Conservation (phyloP, 2,113 vertebrate genomes). For the Pomatorhinus ruficollis region DNA sequence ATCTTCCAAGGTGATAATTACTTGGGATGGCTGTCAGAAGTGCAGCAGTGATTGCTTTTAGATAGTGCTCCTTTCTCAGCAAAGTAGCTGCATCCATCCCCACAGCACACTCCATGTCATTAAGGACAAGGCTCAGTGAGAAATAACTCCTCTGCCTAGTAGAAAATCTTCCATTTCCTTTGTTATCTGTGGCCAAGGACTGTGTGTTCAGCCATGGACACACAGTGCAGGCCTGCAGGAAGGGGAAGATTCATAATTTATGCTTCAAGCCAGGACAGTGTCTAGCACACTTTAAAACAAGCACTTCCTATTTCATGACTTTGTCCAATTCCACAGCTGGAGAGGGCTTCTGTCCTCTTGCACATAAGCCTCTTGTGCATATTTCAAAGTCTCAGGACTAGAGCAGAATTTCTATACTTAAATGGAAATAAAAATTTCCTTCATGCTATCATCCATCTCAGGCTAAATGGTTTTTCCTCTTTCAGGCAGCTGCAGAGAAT, state of each 20-base stretch:
- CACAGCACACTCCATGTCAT: not conserved
- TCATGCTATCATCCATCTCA: not conserved
- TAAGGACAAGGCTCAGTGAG: not conserved
- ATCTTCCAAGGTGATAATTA: not conserved
- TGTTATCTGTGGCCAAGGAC: conserved; percentile 47
- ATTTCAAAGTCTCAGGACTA: not conserved
- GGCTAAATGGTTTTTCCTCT: not conserved
- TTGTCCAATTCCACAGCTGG: conserved; percentile 42
- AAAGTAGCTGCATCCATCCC: not conserved
- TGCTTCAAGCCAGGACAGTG: not conserved
- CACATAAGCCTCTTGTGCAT: not conserved
- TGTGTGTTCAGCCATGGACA: conserved; percentile 36
- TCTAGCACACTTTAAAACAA: not conserved
- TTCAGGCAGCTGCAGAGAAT: not conserved
- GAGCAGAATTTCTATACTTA: not conserved
- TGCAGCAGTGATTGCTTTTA: not conserved
- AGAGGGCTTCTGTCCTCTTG: not conserved
- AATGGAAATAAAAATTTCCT: not conserved
- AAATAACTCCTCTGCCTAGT: not conserved
- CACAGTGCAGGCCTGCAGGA: conserved; percentile 20
- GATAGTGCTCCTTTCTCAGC: not conserved
- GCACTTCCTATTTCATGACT: conserved; percentile 28
- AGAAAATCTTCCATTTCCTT: conserved; percentile 40
- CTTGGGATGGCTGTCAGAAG: not conserved
- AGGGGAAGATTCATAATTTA: conserved; percentile 23